Base-by-base conservation (phyloP, 2,888 invertebrate species). In the Lydus trimaculatus region DNA sequence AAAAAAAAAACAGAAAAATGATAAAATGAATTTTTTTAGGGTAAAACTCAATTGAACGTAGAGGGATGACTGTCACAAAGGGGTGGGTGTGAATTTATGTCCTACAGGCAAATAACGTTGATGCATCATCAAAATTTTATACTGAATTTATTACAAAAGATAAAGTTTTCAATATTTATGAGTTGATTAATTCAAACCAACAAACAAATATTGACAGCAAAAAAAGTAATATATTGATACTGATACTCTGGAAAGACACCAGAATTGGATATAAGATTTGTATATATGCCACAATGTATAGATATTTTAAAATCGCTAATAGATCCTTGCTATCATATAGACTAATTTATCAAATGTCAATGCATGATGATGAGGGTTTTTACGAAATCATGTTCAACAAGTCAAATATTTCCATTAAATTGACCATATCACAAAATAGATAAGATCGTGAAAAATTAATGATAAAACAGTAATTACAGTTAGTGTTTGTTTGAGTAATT, bases 101-200 rank as follows among this genome's bases (percentile, higher is more conserved):
- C 48, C 48, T 5, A 20, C 9, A 20, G 17, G 20, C 20, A 48
- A 48, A 20, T n/a, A 20, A 48, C 9, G 11, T 48, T 20, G 48
- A 48, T 48, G 20, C 20, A 9, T 20, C 48, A 20, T 48, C 48
- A 48, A 20, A 48, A 20, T 48, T 48, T 48, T 48, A 20, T 20
- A 48, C 20, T 20, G 48, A 48, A 20, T 48, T 20, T 48, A 48
- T 20, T 48, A 17, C 17, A 17, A 43, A 1, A 15, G 58, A 39
- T 17, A 39, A 60, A 36, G 20, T 31, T 61, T 61, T 66, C 52
- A 52, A 65, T 61, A 66, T 66, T 66, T 61, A 66, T 61, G 61
- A 65, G 48, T 56, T 56, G 6, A 65, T 65, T 61, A 65, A 65
- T 65, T 48, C 61, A 31, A 17, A 28, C 6, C 58, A 58, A 36